A percentile compares a stretch with the other conserved stretches of the same genome.
These are phyloP conservation scores for Drosophila ananassae DNA, from an alignment of 1,140 invertebrate genomes.

Conservation along the genomic window DNA sequence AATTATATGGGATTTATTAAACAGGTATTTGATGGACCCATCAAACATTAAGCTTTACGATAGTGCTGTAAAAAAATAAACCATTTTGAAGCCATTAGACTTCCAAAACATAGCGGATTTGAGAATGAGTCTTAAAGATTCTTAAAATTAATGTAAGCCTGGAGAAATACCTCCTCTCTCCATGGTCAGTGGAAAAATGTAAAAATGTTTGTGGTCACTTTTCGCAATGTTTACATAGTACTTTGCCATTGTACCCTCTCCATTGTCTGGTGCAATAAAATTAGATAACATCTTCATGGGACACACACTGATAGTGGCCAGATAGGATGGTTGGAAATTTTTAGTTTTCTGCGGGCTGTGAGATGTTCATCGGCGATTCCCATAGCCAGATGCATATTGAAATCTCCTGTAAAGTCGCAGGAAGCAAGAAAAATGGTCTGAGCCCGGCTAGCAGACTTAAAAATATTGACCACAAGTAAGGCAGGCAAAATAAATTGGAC, in stretches of 20 bases:
- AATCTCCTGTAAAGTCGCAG: conserved; percentile 32
- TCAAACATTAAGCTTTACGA: too few relatives aligned
- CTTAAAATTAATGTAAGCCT: too few relatives aligned
- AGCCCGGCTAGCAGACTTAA: conserved; percentile 33
- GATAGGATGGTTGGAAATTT: conserved; percentile 31
- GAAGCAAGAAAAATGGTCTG: conserved; percentile 48
- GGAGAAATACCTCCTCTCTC: not conserved
- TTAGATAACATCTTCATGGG: conserved; percentile 49
- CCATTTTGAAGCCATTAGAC: too few relatives aligned
- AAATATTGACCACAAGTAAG: conserved; percentile 50
- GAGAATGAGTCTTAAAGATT: too few relatives aligned
- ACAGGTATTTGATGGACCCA: too few relatives aligned
- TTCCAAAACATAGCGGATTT: too few relatives aligned
- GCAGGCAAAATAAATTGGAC: conserved; percentile 52
- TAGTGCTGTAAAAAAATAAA: too few relatives aligned
- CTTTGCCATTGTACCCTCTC: conserved; percentile 11
- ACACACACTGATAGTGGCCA: conserved; percentile 41
- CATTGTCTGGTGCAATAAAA: conserved; percentile 36
- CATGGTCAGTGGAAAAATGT: conserved; percentile 3
- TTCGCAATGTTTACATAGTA: conserved; percentile 33
- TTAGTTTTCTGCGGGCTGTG: conserved; percentile 26
- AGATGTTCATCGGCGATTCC: conserved; percentile 35
- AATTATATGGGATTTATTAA: too few relatives aligned
- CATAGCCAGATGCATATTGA: conserved; percentile 20
- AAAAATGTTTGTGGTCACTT: conserved; percentile 16